Evolutionary conservation across 2,888 invertebrate species (phyloP), one percentile per base, ranked within the genome.

Genomic region (Penaeus monodon): DNA sequence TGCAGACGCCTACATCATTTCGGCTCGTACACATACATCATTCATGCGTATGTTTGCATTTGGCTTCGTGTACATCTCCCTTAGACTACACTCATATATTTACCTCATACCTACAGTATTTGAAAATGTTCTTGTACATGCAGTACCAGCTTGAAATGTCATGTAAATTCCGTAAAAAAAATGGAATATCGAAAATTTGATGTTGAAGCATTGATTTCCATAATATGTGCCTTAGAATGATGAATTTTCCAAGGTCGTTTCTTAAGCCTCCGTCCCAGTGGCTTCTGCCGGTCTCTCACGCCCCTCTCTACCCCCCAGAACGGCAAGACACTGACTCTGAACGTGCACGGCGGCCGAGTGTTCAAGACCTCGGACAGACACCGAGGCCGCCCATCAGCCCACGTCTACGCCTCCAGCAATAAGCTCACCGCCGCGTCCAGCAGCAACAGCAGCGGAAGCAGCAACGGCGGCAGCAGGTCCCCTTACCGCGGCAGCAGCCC

Each of bases 321-420:
- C 73, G 86, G 79, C 86, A 87, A 83, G 79, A 73, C 83, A 65
- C 63, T 87, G 27, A 65, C 86, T 57, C 83, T 87, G 70, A 87
- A 87, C 86, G 86, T 87, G 49, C 82, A 78, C 64, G 86, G 86
- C 29, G 86, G 86, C 7, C 78, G 82, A 49, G 86, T 87, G 27
- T 87, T 83, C 79, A 83, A 79, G 78, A 87, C 86, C 8, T 66
- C 68, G 24, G 86, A 82, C 49, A 38, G 86, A 17, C 86, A 82
- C 24, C 79, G 86, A 29, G 27, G 73, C 10, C 86, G 86, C 65
- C 86, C 86, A 49, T 57, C 78, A 33, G 57, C 83, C 73, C 78
- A 78, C 33, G 70, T 82, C 27, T 86, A 86, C 78, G 78, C 82
- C 33, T 70, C 29, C 68, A 74, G 74, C 74, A 83, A 63, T n/a